phyloP scores from a whole-genome alignment of 2,113 vertebrate species.

The Oreochromis tanganicae region DNA sequence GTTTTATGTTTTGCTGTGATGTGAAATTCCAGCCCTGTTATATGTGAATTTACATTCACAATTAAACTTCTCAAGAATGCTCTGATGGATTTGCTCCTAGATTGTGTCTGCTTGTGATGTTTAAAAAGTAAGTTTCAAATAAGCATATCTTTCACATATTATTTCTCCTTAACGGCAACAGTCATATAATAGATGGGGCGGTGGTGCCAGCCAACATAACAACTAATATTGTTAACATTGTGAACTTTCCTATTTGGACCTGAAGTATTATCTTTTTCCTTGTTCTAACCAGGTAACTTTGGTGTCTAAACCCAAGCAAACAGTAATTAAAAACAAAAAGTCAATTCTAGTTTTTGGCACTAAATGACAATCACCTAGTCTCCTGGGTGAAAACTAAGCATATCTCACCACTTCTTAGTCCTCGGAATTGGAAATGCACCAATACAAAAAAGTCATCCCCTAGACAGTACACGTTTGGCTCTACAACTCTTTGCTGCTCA shows the following conservation, averaged over 20 bases:
- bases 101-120: background rate
- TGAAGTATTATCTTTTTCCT: background rate
- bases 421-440: background rate
- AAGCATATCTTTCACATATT: background rate
- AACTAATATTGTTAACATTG: background rate
- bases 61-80: background rate
- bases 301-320: background rate
- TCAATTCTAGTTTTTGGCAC: background rate
- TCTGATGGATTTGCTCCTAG: background rate
- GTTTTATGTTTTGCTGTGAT: background rate
- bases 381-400: background rate
- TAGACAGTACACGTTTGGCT: background rate
- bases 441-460: background rate
- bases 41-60: background rate
- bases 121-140: background rate
- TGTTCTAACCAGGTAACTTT: background rate
- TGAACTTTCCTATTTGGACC: background rate
- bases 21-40: background rate
- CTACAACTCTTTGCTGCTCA: background rate
- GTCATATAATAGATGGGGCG: background rate
- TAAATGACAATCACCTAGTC: background rate
- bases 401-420: background rate
- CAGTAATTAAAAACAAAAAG: background rate
- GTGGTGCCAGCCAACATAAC: background rate
- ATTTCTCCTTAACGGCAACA: background rate